phyloP scores from a whole-genome alignment of 2,888 invertebrate species.

The Villa cingulata region DNA sequence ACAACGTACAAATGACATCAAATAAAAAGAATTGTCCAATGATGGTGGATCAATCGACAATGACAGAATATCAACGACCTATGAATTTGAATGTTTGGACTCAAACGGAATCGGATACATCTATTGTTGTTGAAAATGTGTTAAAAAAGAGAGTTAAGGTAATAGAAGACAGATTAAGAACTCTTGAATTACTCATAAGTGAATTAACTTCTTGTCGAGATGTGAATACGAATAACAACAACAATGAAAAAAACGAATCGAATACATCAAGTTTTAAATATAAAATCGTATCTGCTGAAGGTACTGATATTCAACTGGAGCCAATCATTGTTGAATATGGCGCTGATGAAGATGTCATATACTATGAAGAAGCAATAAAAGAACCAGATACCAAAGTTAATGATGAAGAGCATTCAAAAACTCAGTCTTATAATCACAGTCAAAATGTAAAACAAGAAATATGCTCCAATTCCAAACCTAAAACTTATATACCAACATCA shows the following conservation, averaged over 20 bases:
- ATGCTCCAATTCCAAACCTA: too few species aligned
- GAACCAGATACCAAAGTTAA: not conserved
- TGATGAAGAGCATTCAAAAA: too few species aligned
- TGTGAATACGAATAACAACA: not conserved
- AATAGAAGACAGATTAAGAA: conserved; percentile 22
- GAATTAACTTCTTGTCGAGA: not conserved
- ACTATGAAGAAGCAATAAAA: not conserved
- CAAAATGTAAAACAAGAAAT: not conserved
- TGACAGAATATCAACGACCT: conserved; percentile 10
- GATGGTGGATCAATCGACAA: not conserved
- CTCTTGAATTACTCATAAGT: conserved; percentile 16
- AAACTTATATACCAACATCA: too few species aligned
- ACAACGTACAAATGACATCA: not conserved
- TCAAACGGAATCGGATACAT: conserved; percentile 18
- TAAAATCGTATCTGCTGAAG: conserved; percentile 18
- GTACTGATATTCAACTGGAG: conserved; percentile 13
- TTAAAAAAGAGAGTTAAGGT: conserved; percentile 21
- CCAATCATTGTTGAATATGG: conserved; percentile 24
- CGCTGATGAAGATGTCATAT: conserved; percentile 18
- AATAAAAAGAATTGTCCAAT: too few species aligned
- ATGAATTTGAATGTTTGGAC: conserved; percentile 24
- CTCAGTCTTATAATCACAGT: too few species aligned
- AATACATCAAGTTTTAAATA: conserved; percentile 20
- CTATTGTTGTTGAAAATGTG: conserved; percentile 14
- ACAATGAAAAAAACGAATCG: not conserved